Conservation (phyloP, 2,888 invertebrate genomes). For the Mythimna pallens region DNA sequence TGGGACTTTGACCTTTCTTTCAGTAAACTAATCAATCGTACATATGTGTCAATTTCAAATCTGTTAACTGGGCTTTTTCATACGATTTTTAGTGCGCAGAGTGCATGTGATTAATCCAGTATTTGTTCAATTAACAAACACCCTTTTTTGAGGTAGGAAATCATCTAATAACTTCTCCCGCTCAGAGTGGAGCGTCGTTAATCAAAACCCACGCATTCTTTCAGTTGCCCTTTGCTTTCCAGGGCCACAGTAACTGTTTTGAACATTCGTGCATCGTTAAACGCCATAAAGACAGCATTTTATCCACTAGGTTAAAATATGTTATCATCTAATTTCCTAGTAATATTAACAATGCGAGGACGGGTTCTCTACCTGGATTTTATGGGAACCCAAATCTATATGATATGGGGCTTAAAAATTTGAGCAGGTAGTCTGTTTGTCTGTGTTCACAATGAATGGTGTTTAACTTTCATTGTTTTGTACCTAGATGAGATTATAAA, state of each 20-base stretch:
- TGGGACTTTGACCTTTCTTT: conserved; percentile 49
- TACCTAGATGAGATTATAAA: neutral
- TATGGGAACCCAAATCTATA: neutral
- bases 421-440: neutral
- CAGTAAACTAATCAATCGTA: neutral
- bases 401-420: neutral
- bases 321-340: neutral
- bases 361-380: conserved; percentile 17
- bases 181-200: too few species aligned
- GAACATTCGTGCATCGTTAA: neutral
- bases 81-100: neutral
- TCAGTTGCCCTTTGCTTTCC: too few species aligned
- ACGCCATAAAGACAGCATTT: neutral
- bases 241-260: too few species aligned
- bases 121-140: too few species aligned
- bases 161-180: too few species aligned
- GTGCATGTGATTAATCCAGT: neutral
- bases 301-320: neutral
- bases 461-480: neutral
- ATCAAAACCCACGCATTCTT: too few species aligned
- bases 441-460: neutral
- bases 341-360: neutral
- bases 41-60: conserved; percentile 2
- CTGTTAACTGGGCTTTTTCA: too few species aligned
- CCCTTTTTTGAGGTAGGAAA: too few species aligned